Base-by-base conservation (phyloP, 2,888 invertebrate genomes). In the Cartodere bifasciata region DNA sequence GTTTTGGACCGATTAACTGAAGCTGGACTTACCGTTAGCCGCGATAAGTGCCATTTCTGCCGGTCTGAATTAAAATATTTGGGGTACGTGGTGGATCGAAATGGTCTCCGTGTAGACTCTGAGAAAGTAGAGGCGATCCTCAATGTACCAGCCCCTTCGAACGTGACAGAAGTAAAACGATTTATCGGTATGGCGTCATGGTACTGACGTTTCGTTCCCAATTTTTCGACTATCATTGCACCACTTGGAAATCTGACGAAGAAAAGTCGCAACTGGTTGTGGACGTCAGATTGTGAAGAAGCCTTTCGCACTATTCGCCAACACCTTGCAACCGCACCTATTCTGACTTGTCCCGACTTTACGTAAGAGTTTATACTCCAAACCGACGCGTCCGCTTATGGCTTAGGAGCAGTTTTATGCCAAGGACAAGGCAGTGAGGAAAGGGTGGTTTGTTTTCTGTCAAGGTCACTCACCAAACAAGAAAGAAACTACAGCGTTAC, bases 341-440 rank as follows among this genome's bases (percentile, higher is more conserved):
- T 38, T 11, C 24, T 36, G 4, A 15, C 17, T 7, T 33, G 35
- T 13, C 37, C 35, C 2, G 30, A 39, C 26, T 38, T 27, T 21
- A 16, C 5, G 15, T 7, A 21, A 2, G 28, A 36, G 4, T 44
- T 46, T 30, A 28, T 22, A 1, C 13, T 46, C 9, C 44, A 45
- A 13, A 39, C 40, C 11, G 45, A 46, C 32, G 44, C 44, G 3
- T 33, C 33, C 4, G 34, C 22, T 3, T 41, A 23, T 24, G 43
- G 40, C 4, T n/a, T 45, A 5, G 44, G 41, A 3, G 41, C 38
- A 1, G 39, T 42, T 1, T 46, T n/a, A n/a, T n/a, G n/a, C n/a
- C n/a, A n/a, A n/a, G n/a, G n/a, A n/a, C n/a, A n/a, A n/a, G n/a
- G n/a, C n/a, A n/a, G n/a, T n/a, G n/a, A n/a, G n/a, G n/a, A n/a